Evolutionary conservation across 1,140 invertebrate species (phyloP).

Genomic region (Drosophila bocqueti): DNA sequence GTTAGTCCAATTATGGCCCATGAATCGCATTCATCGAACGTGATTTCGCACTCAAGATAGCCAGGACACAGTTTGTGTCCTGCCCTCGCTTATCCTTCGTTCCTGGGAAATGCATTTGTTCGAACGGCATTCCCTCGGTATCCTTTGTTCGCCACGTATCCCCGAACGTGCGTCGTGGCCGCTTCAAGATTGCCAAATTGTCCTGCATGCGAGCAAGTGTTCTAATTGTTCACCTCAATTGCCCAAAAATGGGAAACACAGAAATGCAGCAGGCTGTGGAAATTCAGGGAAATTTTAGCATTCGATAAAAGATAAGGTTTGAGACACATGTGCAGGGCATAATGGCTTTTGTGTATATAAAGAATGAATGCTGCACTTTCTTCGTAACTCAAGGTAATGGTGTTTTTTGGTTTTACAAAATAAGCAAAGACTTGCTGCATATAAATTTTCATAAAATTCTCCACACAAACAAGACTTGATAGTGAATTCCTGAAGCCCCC

Average conservation of each 20-base stretch:
- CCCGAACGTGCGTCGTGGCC: conserved; percentile 32
- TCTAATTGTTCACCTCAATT: conserved; percentile 25
- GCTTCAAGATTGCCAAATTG: conserved; percentile 36
- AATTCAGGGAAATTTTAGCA: conserved; percentile 20
- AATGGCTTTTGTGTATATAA: conserved; percentile 3
- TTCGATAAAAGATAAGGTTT: conserved; percentile 22
- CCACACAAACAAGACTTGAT: not conserved
- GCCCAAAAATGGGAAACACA: conserved; percentile 1
- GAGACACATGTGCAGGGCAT: not conserved
- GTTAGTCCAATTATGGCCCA: conserved; percentile 53
- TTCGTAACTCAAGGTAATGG: not conserved
- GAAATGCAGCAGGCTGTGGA: not conserved
- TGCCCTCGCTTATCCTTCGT: conserved; percentile 16
- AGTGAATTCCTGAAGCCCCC: not conserved
- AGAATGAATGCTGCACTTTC: not conserved
- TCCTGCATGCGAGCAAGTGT: conserved; percentile 23
- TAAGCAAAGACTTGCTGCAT: not conserved
- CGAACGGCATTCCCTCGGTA: conserved; percentile 32
- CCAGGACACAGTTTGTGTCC: conserved; percentile 20
- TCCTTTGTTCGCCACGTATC: conserved; percentile 58
- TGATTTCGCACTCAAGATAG: conserved; percentile 78
- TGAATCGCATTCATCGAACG: conserved; percentile 48
- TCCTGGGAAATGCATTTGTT: conserved; percentile 59
- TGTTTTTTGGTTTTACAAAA: not conserved
- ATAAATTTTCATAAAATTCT: not conserved